Evolutionary conservation across 2,888 invertebrate species (phyloP).

Genomic region (Sepioteuthis lessoniana): DNA sequence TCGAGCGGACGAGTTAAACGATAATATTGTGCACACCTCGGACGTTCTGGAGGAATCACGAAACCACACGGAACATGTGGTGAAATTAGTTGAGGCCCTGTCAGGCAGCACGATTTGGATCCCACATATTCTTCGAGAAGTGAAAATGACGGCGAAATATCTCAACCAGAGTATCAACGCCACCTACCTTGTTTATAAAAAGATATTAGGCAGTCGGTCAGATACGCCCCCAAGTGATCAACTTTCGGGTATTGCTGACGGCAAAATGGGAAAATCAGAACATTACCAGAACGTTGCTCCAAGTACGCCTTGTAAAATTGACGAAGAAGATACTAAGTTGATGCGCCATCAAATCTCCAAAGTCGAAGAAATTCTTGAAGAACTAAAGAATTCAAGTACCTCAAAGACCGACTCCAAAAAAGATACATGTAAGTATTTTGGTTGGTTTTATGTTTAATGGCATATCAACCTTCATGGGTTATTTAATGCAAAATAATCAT

Average conservation of each 20-base stretch:
- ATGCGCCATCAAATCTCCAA: neutral
- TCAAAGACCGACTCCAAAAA: neutral
- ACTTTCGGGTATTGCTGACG: neutral
- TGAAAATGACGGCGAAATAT: constrained; percentile 63
- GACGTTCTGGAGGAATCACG: constrained; percentile 55
- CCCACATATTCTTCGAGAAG: constrained; percentile 63
- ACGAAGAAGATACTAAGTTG: neutral
- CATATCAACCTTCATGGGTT: too few species aligned
- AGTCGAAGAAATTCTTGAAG: neutral
- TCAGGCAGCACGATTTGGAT: constrained; percentile 68
- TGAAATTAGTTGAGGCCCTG: constrained; percentile 62
- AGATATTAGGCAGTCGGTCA: neutral
- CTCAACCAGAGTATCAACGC: constrained; percentile 60
- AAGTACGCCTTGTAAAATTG: neutral
- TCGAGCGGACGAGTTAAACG: neutral
- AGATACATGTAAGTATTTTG: neutral
- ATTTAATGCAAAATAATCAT: too few species aligned
- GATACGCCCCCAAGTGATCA: neutral
- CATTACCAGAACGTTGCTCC: too few species aligned
- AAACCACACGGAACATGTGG: constrained; percentile 62
- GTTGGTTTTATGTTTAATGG: too few species aligned
- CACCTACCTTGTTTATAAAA: constrained; percentile 36
- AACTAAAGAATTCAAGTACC: neutral
- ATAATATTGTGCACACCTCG: neutral
- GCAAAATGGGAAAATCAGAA: neutral